Conservation (phyloP, 2,888 invertebrate genomes). For the Aricia artaxerxes region DNA sequence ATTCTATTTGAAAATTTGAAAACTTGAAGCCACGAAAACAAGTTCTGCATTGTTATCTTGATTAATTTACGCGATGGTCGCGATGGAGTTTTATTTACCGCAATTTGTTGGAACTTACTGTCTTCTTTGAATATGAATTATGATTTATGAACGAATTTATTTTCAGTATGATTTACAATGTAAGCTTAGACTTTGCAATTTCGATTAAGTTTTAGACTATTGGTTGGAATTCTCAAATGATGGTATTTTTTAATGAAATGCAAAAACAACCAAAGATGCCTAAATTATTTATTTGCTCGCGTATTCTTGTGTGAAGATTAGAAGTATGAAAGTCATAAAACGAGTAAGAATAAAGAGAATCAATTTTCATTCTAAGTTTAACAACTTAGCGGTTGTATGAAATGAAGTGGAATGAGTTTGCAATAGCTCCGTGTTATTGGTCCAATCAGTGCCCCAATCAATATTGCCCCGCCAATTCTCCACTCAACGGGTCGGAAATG, state of each 20-base stretch:
- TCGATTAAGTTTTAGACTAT: too few relatives aligned
- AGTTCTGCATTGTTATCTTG: conserved; percentile 13
- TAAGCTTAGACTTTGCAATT: too few relatives aligned
- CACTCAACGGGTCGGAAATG: conserved; percentile 32
- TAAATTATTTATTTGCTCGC: too few relatives aligned
- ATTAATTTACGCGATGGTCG: neutral
- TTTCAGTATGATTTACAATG: neutral
- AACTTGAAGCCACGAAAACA: conserved; percentile 14
- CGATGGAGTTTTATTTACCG: neutral
- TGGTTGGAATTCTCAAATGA: too few relatives aligned
- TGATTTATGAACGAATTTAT: neutral
- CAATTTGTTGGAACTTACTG: neutral
- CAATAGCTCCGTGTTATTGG: conserved; percentile 24
- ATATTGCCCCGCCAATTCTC: conserved; percentile 24
- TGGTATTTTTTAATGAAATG: too few relatives aligned
- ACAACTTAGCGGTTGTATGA: conserved; percentile 17
- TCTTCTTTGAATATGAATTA: neutral
- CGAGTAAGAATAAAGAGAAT: neutral
- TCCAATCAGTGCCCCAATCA: conserved; percentile 25
- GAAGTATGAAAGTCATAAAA: neutral
- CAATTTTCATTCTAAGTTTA: conserved; percentile 19
- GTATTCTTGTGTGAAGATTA: neutral
- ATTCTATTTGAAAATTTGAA: conserved; percentile 17
- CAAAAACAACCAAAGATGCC: too few relatives aligned
- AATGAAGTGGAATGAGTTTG: conserved; percentile 31